A percentile compares a stretch with the other conserved stretches of the same genome.
These are phyloP conservation scores for Steinernema hermaphroditum DNA, from an alignment of 2,888 invertebrate species.

Conservation along the genomic window DNA sequence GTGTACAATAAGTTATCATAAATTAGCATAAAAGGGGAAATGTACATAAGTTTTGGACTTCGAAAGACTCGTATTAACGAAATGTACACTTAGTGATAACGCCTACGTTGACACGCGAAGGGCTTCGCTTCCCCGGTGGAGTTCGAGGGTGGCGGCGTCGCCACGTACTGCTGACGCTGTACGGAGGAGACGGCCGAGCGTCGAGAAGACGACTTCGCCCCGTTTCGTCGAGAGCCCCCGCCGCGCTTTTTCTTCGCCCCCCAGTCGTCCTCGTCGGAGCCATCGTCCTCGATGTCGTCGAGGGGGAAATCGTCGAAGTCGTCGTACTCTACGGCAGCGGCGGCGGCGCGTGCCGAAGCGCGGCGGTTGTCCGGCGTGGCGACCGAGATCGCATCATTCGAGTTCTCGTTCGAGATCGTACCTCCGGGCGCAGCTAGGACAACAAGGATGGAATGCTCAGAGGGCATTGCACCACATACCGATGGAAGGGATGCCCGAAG, in stretches of 20 bases:
- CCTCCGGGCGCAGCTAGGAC: neutral
- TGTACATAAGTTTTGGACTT: too few relatives aligned
- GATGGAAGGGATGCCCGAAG: constrained; percentile 1
- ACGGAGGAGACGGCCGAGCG: constrained; percentile 18
- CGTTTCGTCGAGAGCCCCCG: constrained; percentile 23
- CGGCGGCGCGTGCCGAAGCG: neutral
- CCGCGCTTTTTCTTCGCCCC: constrained; percentile 41
- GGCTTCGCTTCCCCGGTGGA: constrained; percentile 31
- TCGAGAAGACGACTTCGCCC: constrained; percentile 35
- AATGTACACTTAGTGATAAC: neutral
- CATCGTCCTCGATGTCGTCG: constrained; percentile 53
- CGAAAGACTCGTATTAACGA: too few relatives aligned
- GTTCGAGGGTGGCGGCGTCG: constrained; percentile 8
- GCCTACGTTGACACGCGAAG: constrained; percentile 33
- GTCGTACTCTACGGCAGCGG: neutral
- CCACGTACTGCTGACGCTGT: constrained; percentile 12
- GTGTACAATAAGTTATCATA: neutral
- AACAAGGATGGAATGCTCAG: neutral
- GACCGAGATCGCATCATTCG: constrained; percentile 29
- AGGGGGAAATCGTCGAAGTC: constrained; percentile 49
- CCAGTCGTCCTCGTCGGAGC: constrained; percentile 63
- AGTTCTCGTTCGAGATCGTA: neutral
- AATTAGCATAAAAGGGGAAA: neutral
- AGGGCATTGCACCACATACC: constrained; percentile 8
- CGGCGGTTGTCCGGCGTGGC: constrained; percentile 29